Percentiles rank a stretch among this genome's conserved stretches.
Evolutionary conservation across 2,888 invertebrate genomes (phyloP).

Genomic region (Nycteola revayana): DNA sequence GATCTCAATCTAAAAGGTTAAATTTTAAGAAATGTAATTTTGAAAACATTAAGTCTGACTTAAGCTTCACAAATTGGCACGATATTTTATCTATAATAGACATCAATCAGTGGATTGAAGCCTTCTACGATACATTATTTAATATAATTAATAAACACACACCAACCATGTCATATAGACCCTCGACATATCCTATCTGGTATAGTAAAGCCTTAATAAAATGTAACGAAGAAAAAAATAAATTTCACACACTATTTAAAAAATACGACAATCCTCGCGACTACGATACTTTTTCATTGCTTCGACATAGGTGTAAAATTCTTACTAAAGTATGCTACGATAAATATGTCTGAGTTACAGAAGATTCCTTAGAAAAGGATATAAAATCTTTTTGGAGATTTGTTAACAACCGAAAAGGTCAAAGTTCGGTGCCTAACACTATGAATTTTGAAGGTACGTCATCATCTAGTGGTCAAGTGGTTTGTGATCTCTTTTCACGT

Average conservation of each 20-base stretch:
- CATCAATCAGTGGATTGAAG: neutral
- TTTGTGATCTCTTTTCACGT: conserved; percentile 4
- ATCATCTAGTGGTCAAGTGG: neutral
- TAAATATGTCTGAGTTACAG: neutral
- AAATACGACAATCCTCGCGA: conserved; percentile 4
- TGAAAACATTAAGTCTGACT: neutral
- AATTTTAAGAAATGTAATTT: neutral
- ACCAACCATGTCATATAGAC: neutral
- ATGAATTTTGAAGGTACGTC: neutral
- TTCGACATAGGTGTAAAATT: conserved; percentile 1
- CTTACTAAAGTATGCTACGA: neutral
- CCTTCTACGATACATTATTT: neutral
- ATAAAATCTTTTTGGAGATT: conserved; percentile 6
- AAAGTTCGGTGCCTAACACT: neutral
- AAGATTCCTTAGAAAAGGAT: conserved; percentile 1
- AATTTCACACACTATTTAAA: conserved; percentile 1
- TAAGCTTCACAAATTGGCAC: neutral
- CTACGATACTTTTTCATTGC: conserved; percentile 4
- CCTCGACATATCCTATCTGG: conserved; percentile 4
- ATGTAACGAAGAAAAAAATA: neutral
- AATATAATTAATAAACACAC: neutral
- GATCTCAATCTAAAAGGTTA: neutral
- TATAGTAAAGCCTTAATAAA: conserved; percentile 1
- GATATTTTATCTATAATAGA: neutral
- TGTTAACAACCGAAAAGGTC: conserved; percentile 3